Conservation (phyloP, 2,797 vertebrate genomes). For the Limosa lapponica region DNA sequence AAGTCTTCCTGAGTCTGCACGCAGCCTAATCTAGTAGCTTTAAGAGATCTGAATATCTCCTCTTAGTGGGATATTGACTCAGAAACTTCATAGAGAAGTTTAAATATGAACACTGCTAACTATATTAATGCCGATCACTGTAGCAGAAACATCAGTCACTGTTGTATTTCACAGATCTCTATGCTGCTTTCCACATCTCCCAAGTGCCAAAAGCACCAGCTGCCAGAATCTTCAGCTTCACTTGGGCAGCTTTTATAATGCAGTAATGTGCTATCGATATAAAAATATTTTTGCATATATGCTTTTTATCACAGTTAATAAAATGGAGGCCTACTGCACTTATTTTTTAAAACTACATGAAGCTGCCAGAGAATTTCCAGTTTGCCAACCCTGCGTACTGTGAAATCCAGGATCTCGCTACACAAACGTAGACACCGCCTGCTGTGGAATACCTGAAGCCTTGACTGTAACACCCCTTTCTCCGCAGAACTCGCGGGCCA, state of each 20-base stretch:
- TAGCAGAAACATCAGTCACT: conserved; percentile 73
- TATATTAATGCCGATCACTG: conserved; percentile 66
- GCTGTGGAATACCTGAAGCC: conserved; percentile 71
- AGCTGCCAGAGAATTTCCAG: conserved; percentile 74
- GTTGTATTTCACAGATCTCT: conserved; percentile 72
- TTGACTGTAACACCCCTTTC: conserved; percentile 59
- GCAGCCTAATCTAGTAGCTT: conserved; percentile 66
- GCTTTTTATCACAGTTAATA: conserved; percentile 72
- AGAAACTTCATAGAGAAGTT: conserved; percentile 68
- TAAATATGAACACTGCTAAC: conserved; percentile 61
- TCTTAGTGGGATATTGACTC: conserved; percentile 60
- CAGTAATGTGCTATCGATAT: conserved; percentile 68
- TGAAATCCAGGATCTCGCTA: conserved; percentile 69
- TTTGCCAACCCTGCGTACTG: conserved; percentile 69
- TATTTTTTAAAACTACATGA: conserved; percentile 70
- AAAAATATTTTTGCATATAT: conserved; percentile 71
- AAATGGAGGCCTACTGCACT: conserved; percentile 66
- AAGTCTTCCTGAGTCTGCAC: conserved; percentile 64
- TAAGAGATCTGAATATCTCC: conserved; percentile 72
- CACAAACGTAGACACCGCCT: conserved; percentile 63
- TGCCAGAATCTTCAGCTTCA: conserved; percentile 71
- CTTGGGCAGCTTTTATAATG: conserved; percentile 72
- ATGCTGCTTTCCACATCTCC: conserved; percentile 73
- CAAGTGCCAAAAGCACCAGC: conserved; percentile 73
- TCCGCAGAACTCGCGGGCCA: background rate